phyloP scores from a whole-genome alignment of 2,113 vertebrate species.

The Benthochromis sp. region DNA sequence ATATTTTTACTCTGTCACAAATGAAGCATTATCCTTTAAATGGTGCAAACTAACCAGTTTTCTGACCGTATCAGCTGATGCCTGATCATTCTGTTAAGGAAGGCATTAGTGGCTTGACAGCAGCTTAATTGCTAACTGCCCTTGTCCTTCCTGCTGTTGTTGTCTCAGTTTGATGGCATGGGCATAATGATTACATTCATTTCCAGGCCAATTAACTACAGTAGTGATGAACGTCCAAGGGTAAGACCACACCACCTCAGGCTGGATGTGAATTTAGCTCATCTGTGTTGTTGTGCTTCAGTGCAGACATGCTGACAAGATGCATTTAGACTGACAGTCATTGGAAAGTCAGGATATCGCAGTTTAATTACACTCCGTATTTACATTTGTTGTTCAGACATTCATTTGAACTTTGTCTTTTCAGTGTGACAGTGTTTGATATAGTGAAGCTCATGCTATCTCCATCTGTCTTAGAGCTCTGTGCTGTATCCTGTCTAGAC shows the following conservation, averaged over 20 bases:
- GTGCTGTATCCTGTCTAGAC: neutral
- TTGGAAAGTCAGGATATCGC: neutral
- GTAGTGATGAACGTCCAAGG: neutral
- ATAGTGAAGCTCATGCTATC: neutral
- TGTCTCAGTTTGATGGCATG: neutral
- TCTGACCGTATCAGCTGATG: neutral
- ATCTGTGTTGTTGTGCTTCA: neutral
- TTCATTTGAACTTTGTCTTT: neutral
- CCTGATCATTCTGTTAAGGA: neutral
- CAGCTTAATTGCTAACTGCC: neutral
- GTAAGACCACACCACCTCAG: neutral
- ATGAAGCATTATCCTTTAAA: neutral
- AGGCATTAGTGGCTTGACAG: neutral
- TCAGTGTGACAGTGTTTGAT: neutral
- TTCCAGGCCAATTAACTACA: neutral
- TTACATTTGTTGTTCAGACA: neutral
- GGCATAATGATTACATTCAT: neutral
- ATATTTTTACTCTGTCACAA: neutral
- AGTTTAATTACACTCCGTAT: neutral
- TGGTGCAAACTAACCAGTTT: neutral
- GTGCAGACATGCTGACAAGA: neutral
- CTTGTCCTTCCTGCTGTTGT: neutral
- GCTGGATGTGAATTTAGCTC: neutral
- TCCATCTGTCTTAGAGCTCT: slow-evolving; percentile 11
- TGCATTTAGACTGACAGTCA: neutral